Evolutionary conservation across 2,888 invertebrate genomes (phyloP).

Genomic region (Drosophila histrio): DNA sequence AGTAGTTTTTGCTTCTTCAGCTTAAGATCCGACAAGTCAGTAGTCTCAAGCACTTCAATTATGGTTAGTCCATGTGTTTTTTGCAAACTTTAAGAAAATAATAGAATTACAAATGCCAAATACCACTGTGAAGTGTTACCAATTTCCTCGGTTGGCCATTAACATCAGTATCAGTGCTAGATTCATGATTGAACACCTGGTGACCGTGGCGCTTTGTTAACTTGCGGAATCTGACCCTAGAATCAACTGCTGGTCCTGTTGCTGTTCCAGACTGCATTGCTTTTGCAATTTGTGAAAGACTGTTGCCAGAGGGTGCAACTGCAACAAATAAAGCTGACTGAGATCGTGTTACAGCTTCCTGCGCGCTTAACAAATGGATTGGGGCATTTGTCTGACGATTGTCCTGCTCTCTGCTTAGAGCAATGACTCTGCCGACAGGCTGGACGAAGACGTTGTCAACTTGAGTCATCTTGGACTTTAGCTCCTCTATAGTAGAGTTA

Average conservation of each 20-base stretch:
- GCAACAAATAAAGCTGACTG: too few relatives aligned
- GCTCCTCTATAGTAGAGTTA: neutral
- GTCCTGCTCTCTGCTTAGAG: neutral
- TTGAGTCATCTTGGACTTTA: conserved; percentile 23
- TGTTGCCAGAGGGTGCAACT: neutral
- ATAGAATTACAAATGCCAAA: too few relatives aligned
- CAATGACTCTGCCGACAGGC: conserved; percentile 10
- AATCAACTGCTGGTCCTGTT: neutral
- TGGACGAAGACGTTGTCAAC: conserved; percentile 10
- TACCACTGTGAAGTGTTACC: too few relatives aligned
- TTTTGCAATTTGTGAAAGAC: neutral
- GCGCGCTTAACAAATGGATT: neutral
- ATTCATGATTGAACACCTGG: neutral
- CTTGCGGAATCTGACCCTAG: neutral
- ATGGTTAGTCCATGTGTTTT: too few relatives aligned
- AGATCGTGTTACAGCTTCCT: too few relatives aligned
- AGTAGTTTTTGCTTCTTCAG: too few relatives aligned
- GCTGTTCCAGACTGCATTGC: neutral
- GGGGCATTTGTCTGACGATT: neutral
- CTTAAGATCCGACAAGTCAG: too few relatives aligned
- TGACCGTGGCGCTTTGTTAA: neutral
- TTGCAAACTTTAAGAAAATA: too few relatives aligned
- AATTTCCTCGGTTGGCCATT: neutral
- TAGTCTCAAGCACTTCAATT: too few relatives aligned
- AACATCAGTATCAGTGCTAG: neutral